These are phyloP conservation scores for Dynastes hyllus DNA, from an alignment of 2,888 invertebrate species.

Conservation along the genomic window DNA sequence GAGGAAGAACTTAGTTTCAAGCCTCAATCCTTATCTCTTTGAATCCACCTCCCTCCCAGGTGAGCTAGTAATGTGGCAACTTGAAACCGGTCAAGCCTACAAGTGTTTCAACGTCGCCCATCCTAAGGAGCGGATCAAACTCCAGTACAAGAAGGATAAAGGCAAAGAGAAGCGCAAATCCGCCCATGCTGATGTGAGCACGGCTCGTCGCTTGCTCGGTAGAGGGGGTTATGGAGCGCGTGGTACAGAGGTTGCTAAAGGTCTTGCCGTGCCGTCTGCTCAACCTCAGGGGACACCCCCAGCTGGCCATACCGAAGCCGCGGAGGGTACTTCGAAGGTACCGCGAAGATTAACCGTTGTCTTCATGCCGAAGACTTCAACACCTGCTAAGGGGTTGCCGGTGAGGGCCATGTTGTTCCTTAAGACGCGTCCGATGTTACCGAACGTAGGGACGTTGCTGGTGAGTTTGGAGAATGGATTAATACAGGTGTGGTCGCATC, in stretches of 20 bases:
- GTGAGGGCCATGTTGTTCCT: constrained; percentile 82
- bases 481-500: constrained; percentile 88
- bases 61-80: constrained; percentile 86
- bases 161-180: constrained; percentile 27
- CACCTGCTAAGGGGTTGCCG: constrained; percentile 73
- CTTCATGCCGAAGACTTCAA: constrained; percentile 68
- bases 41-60: constrained; percentile 69
- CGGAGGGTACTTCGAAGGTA: constrained; percentile 22
- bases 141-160: constrained; percentile 71
- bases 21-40: too few relatives aligned
- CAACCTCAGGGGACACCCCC: background rate
- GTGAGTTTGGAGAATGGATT: constrained; percentile 84
- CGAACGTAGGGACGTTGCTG: constrained; percentile 77
- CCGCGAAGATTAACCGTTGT: constrained; percentile 69
- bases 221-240: constrained; percentile 58
- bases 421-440: constrained; percentile 74
- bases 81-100: constrained; percentile 84
- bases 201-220: constrained; percentile 10
- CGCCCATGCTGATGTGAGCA: background rate
- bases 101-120: constrained; percentile 49
- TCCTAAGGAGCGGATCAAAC: constrained; percentile 71
- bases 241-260: constrained; percentile 9
- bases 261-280: background rate
- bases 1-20: too few relatives aligned
- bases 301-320: constrained; percentile 1